Evolutionary conservation across 2,888 invertebrate genomes (phyloP).

Genomic region (Drosophila histrio): DNA sequence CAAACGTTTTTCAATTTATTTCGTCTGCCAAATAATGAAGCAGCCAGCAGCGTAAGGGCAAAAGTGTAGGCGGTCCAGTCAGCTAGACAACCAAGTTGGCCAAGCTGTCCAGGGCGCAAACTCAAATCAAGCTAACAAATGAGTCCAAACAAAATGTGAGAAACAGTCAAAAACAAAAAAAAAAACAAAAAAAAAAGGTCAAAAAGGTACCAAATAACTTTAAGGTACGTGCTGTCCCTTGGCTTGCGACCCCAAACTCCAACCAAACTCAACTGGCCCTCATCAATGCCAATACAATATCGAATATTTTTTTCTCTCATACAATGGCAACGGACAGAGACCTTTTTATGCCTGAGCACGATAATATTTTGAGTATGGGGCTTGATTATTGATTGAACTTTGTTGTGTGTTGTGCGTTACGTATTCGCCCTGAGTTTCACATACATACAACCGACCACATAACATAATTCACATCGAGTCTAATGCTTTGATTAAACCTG

Average conservation of each 20-base stretch:
- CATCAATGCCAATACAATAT: conserved; percentile 73
- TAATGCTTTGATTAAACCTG: conserved; percentile 77
- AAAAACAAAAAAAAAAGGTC: conserved; percentile 56
- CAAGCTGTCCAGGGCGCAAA: conserved; percentile 50
- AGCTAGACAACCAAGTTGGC: conserved; percentile 16
- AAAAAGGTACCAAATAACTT: conserved; percentile 75
- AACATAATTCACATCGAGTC: conserved; percentile 40
- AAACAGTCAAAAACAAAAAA: conserved; percentile 33
- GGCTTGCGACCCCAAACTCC: conserved; percentile 11
- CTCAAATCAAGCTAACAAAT: conserved; percentile 67
- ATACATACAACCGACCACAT: not conserved
- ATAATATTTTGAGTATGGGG: conserved; percentile 45
- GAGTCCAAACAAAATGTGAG: conserved; percentile 52
- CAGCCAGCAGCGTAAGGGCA: conserved; percentile 9
- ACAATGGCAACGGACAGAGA: conserved; percentile 30
- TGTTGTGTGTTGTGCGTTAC: conserved; percentile 25
- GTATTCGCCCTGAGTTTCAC: conserved; percentile 14
- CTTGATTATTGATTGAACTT: conserved; percentile 70
- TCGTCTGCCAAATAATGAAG: conserved; percentile 66
- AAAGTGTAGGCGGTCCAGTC: not conserved
- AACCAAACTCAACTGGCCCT: conserved; percentile 40
- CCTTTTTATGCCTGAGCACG: conserved; percentile 62
- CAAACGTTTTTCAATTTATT: conserved; percentile 77
- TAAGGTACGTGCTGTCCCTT: conserved; percentile 58
- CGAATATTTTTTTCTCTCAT: conserved; percentile 46